Conservation (phyloP, 2,113 vertebrate species). For the Chrysochloris asiatica region DNA sequence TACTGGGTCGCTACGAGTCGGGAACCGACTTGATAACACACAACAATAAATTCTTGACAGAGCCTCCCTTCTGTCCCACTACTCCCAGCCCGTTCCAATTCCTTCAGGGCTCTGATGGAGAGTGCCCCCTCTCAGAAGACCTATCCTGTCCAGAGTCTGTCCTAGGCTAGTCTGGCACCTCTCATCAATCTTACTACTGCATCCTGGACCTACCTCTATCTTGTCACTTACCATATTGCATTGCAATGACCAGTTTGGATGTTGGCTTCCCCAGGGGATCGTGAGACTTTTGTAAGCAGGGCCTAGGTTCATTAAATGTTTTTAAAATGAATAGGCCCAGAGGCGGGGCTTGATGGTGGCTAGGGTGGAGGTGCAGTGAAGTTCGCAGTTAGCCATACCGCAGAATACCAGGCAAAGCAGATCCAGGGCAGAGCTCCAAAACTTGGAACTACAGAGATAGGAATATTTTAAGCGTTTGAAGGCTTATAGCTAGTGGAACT, state of each 20-base stretch:
- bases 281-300: neutral
- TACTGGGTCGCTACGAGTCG: too few relatives aligned
- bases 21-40: too few relatives aligned
- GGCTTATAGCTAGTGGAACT: too few relatives aligned
- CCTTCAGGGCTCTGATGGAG: neutral
- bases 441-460: too few relatives aligned
- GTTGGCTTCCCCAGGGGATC: neutral
- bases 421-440: too few relatives aligned
- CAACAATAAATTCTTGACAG: neutral
- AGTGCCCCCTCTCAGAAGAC: neutral
- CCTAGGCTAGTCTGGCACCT: neutral
- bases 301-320: neutral
- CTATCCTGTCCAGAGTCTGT: neutral
- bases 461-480: too few relatives aligned
- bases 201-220: neutral
- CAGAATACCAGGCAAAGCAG: too few relatives aligned
- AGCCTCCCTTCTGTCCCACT: fast-evolving
- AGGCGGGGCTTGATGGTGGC: too few relatives aligned
- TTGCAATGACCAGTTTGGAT: neutral
- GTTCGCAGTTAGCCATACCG: too few relatives aligned
- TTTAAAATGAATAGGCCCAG: too few relatives aligned
- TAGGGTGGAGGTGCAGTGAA: too few relatives aligned
- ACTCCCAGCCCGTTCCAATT: neutral
- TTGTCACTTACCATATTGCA: neutral
- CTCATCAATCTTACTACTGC: too few relatives aligned